Base-by-base conservation (phyloP, 2,888 invertebrate genomes). In the Nomada ruficornis region DNA sequence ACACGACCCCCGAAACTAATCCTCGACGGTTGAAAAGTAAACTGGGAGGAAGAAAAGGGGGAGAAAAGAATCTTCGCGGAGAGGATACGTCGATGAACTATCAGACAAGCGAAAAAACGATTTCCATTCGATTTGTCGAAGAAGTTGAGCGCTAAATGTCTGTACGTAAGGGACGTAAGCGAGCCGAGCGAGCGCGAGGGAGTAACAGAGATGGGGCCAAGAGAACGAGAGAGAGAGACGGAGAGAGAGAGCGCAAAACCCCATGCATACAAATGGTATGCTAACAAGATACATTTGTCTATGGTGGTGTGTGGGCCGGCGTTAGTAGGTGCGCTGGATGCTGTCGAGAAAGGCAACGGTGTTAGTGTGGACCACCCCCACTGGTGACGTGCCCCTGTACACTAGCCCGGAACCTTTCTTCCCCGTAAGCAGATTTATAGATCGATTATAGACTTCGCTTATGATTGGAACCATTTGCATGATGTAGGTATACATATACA, bases 261-360 rank as follows among this genome's bases (percentile, higher is more conserved):
- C 92, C 93, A 93, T 93, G 93, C 93, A 93, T 93, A 93, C 92
- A 93, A 93, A 93, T 93, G 91, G 91, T 93, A 93, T 93, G 93
- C 93, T 93, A 93, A 93, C 92, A 93, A 93, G 93, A 90, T 93
- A 93, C 93, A 93, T 93, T 93, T 93, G 93, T 93, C 93, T 92
- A 93, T 91, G 91, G 91, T 88, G 89, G 89, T 92, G 91, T 88
- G 83, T 86, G 84, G 50, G 57, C 72, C 62, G 64, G 72, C 83
- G 83, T 88, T 87, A 83, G 81, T 83, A 71, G 82, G 80, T 80
- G 83, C 86, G 82, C 81, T 77, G 74, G 70, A 75, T 78, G 80
- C 73, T 77, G 71, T 80, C 80, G 83, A 72, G 50, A n/a, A 63
- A 65, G 79, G 82, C 73, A 76, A 70, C 70, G 72, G 62, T 71